These are phyloP conservation scores for Oryzias celebensis DNA, from an alignment of 2,113 vertebrate genomes.

Conservation along the genomic window DNA sequence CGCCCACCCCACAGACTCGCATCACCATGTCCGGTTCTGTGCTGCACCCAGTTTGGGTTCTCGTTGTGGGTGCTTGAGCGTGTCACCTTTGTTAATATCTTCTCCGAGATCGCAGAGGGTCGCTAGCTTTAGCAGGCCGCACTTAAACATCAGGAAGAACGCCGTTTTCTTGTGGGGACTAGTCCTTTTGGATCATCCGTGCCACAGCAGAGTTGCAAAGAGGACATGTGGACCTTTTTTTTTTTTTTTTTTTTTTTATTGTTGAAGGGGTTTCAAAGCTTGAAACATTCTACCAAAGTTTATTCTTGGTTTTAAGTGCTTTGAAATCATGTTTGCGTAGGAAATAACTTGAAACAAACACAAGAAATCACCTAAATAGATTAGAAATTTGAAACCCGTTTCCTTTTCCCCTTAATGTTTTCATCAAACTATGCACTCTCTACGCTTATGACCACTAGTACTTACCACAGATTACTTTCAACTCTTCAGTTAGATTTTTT, in stretches of 20 bases:
- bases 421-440: conserved; percentile 77
- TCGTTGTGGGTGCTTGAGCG: conserved; percentile 29
- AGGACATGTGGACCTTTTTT: conserved; percentile 19
- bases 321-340: conserved; percentile 22
- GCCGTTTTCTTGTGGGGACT: conserved; percentile 39
- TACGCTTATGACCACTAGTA: conserved; percentile 85
- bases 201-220: conserved; percentile 4
- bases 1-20: conserved; percentile 16
- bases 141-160: no score
- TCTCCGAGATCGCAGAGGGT: conserved; percentile 32
- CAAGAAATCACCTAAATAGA: conserved; percentile 42
- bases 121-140: conserved; percentile 39
- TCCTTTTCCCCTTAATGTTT: conserved; percentile 66
- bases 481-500: conserved; percentile 74
- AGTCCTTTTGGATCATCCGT: conserved; percentile 35
- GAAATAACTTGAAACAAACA: conserved; percentile 39
- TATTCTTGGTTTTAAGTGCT: conserved; percentile 50
- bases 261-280: conserved; percentile 23
- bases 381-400: not conserved
- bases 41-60: conserved; percentile 36
- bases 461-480: conserved; percentile 87
- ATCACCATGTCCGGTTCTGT: conserved; percentile 40
- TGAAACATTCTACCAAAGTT: conserved; percentile 57
- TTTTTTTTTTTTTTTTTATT: not conserved
- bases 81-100: conserved; percentile 49